Evolutionary conservation across 2,797 vertebrate genomes (phyloP).

Genomic region (Xenentodon cancila): DNA sequence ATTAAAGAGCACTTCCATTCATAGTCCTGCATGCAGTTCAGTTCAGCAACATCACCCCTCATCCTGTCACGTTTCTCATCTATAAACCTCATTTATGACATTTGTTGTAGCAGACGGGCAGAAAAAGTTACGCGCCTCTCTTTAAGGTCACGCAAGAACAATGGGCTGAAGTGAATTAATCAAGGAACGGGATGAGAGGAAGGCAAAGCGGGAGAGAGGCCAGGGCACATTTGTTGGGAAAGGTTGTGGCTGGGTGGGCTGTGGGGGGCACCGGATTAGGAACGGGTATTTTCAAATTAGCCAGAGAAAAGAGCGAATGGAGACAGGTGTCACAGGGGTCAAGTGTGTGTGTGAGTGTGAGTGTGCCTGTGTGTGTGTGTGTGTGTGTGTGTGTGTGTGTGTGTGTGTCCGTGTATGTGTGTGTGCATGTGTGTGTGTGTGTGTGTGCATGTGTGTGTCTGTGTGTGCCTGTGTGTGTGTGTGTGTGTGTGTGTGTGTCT

Average conservation of each 20-base stretch:
- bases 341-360: constrained; percentile 39
- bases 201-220: constrained; percentile 14
- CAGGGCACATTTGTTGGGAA: constrained; percentile 10
- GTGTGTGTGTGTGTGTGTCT: too few species aligned
- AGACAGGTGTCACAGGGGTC: constrained; percentile 66
- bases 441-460: neutral
- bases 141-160: neutral
- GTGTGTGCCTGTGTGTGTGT: too few species aligned
- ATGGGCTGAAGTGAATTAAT: neutral
- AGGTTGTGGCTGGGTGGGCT: constrained; percentile 17
- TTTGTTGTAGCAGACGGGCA: too few species aligned
- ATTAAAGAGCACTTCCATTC: too few species aligned
- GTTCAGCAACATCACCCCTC: too few species aligned
- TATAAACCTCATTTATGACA: too few species aligned
- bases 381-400: too few species aligned
- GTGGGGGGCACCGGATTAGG: constrained; percentile 30
- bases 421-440: neutral
- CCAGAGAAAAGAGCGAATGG: constrained; percentile 54
- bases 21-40: too few species aligned
- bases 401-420: too few species aligned
- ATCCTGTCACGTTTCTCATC: too few species aligned
- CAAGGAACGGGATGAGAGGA: constrained; percentile 8
- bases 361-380: neutral
- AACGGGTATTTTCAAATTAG: constrained; percentile 44
- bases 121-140: too few species aligned